Base-by-base conservation (phyloP, 2,888 invertebrate genomes). In the Steromphala cineraria region DNA sequence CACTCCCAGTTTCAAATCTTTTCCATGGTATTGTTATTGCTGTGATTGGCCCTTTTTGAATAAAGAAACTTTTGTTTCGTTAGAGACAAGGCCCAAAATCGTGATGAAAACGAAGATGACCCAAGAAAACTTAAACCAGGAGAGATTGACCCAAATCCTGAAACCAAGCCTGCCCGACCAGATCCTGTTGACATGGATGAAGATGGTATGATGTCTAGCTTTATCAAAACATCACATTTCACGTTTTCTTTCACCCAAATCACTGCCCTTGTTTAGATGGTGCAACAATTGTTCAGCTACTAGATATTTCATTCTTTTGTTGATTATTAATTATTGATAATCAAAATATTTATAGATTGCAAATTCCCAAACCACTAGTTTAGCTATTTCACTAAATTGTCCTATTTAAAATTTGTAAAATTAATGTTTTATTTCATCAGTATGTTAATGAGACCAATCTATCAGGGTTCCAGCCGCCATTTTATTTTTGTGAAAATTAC, bases 151-250 rank as follows among this genome's bases (percentile, higher is more conserved):
- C 99, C 99, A 0, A 99, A 99, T 94, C 99, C 99, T 13, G 99
- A 99, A 94, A 99, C 99, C 0, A 99, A 99, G 94, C 99, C 99
- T 2, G 99, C 99, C 0, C 95, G 99, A 77, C 99, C 99, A 0
- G 99, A 99, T 94, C 99, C 99, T 1, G 98, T 99, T 90, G 99
- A 99, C 92, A 99, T 99, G 99, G 99, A 99, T 94, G 99, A 99
- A 95, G 99, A 99, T 95, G 98, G 97, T 97, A 94, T 85, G 88
- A 80, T 15, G 10, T 71, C 19, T 28, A 67, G 7, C 7, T 56
- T 56, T 4, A 36, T 36, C 36, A 36, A 36, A 55, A 55, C 8
- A 19, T 55, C n/a, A n/a, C n/a, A n/a, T 5, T 55, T 55, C 3
- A 55, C 4, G 21, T 55, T 8, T 55, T 55, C 55, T 55, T 19